Percentiles rank a stretch among this genome's conserved stretches.
phyloP scores from a whole-genome alignment of 2,113 vertebrate species.

The Pterocles burchelli region DNA sequence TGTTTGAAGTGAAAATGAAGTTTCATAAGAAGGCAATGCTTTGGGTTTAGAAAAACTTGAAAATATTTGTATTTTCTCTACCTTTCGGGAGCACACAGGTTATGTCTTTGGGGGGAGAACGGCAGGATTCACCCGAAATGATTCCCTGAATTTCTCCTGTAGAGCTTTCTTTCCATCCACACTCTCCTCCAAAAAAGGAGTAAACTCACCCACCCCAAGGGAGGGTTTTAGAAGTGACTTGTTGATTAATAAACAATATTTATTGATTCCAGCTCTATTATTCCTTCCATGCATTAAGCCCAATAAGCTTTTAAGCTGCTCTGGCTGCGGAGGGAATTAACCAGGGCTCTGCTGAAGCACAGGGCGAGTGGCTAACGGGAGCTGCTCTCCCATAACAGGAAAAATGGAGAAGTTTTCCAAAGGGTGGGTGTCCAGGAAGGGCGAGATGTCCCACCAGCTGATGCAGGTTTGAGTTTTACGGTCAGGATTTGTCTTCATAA shows the following conservation, averaged over 20 bases:
- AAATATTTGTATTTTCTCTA: neutral
- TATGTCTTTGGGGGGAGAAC: fast-evolving
- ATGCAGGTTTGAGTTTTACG: fast-evolving
- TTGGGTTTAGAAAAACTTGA: neutral
- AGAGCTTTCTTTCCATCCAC: neutral
- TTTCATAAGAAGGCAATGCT: neutral
- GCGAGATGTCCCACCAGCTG: fast-evolving
- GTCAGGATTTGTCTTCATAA: neutral
- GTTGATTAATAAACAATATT: neutral
- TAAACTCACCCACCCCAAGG: neutral
- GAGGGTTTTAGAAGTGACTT: neutral
- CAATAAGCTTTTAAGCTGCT: neutral
- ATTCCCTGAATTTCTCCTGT: neutral
- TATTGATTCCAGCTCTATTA: neutral
- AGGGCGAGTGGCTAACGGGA: neutral
- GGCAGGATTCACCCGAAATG: neutral
- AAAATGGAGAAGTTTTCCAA: neutral
- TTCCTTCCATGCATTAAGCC: neutral
- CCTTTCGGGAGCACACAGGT: neutral
- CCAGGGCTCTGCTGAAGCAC: neutral
- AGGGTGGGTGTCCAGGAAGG: neutral
- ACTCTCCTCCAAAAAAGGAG: neutral
- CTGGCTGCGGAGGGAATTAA: neutral
- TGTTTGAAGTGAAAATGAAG: neutral
- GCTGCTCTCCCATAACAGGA: neutral